phyloP scores from a whole-genome alignment of 2,797 vertebrate species.

The Rhinophrynus dorsalis region DNA sequence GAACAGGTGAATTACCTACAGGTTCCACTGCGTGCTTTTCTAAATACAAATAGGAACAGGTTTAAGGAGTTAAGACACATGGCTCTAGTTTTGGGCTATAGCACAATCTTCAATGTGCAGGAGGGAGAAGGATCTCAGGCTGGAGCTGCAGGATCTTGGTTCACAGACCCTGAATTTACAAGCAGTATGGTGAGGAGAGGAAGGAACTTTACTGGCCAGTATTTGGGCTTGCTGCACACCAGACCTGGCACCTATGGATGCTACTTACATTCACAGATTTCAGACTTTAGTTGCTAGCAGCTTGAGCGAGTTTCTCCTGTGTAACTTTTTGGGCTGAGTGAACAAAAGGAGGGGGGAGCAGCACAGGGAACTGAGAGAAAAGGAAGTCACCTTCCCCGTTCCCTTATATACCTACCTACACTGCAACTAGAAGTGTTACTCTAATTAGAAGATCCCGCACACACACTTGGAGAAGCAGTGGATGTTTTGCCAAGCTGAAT shows the following conservation, averaged over 20 bases:
- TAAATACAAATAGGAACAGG: conserved; percentile 85
- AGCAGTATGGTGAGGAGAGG: not conserved
- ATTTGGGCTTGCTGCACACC: not conserved
- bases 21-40: conserved; percentile 66
- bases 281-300: conserved; percentile 53
- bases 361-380: not conserved
- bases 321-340: conserved; percentile 30
- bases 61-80: conserved; percentile 82
- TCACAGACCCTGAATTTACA: not conserved
- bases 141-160: conserved; percentile 55
- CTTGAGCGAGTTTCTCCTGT: not conserved
- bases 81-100: conserved; percentile 65
- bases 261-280: not conserved
- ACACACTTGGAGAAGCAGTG: too few species aligned
- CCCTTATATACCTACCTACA: not conserved
- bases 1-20: conserved; percentile 80
- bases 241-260: conserved; percentile 27
- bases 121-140: conserved; percentile 52
- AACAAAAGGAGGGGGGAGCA: conserved; percentile 50
- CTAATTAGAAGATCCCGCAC: too few species aligned
- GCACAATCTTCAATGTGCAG: conserved; percentile 66
- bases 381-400: not conserved
- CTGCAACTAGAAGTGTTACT: not conserved
- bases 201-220: not conserved
- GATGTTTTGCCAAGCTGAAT: too few species aligned